A percentile compares a stretch with the other conserved stretches of the same genome.
phyloP scores from a whole-genome alignment of 1,140 invertebrate genomes.

The Orius insidiosus region DNA sequence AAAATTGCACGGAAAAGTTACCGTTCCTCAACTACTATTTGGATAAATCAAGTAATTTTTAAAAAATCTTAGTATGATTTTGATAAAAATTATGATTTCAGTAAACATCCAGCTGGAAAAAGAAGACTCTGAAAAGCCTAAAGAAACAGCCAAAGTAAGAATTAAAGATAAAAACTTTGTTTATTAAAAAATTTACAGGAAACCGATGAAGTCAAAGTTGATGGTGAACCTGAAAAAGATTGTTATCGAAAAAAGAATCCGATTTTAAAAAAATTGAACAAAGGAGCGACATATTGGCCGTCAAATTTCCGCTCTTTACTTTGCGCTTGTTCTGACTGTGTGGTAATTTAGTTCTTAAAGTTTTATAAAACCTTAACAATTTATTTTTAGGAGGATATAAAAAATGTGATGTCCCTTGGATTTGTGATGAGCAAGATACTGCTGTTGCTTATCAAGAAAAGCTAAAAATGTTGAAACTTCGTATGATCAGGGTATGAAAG shows the following conservation, averaged over 20 bases:
- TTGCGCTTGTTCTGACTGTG: conserved; percentile 30
- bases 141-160: too few relatives aligned
- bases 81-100: too few relatives aligned
- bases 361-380: too few relatives aligned
- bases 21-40: conserved; percentile 56
- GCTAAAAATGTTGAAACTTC: conserved; percentile 38
- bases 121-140: too few relatives aligned
- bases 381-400: conserved; percentile 37
- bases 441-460: conserved; percentile 72
- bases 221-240: neutral
- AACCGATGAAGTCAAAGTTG: neutral
- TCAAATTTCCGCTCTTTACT: conserved; percentile 31
- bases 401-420: conserved; percentile 44
- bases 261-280: neutral
- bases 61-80: too few relatives aligned
- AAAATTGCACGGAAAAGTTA: conserved; percentile 50
- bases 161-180: too few relatives aligned
- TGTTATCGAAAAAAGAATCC: conserved; percentile 1
- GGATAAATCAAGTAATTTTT: too few relatives aligned
- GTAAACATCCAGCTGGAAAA: too few relatives aligned
- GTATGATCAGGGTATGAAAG: conserved; percentile 59
- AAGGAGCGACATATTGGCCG: conserved; percentile 27
- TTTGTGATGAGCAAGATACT: conserved; percentile 68
- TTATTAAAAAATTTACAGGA: too few relatives aligned
- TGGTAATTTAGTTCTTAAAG: conserved; percentile 20